Evolutionary conservation across 2,797 vertebrate species (phyloP), one percentile per base, ranked within the genome.

Genomic region (Alosa sapidissima): DNA sequence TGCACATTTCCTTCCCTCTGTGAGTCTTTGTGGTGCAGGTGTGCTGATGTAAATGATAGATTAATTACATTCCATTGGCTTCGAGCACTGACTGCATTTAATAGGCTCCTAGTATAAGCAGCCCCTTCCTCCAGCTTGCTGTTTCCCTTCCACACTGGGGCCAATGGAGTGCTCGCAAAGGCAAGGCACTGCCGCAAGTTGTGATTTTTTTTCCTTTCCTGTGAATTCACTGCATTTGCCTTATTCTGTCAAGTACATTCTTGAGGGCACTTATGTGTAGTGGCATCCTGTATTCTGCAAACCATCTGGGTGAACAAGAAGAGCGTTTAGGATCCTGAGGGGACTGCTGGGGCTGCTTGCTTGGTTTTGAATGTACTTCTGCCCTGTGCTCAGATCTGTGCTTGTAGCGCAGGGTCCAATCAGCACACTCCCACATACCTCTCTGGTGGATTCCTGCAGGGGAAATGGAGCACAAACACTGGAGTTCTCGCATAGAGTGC

Each of bases 391-490:
- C 36, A 54, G 54, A 85, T 54, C 19, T 47, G 51, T 19, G n/a
- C 47, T 82, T 52, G 16, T 9, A 10, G 24, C 19, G 24, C 1
- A 75, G 68, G 24, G 60, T n/a, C 82, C 60, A 51, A 75, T 75
- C 28, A 68, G 68, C 36, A 75, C 36, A 58, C 54, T 81, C 36
- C 45, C 54, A 78, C 36, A 54, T 78, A 65, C 58, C 75, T 89
- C 86, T 84, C 85, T 51, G 14, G 82, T 82, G 84, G 49, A n/a
- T 83, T 60, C 52, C 83, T 36, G 83, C 55, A 24, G 47, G 81
- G 81, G 84, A 87, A 85, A 84, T 86, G 82, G 85, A 88, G 85
- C 87, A 85, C 87, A 85, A 86, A 85, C 51, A 72, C 36, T 5
- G 14, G 68, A 41, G 68, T 45, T 75, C 16, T 14, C 68, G 19